A percentile compares a stretch with the other conserved stretches of the same genome.
These are phyloP conservation scores for Pterostichus madidus DNA, from an alignment of 2,888 invertebrate species.

Conservation along the genomic window DNA sequence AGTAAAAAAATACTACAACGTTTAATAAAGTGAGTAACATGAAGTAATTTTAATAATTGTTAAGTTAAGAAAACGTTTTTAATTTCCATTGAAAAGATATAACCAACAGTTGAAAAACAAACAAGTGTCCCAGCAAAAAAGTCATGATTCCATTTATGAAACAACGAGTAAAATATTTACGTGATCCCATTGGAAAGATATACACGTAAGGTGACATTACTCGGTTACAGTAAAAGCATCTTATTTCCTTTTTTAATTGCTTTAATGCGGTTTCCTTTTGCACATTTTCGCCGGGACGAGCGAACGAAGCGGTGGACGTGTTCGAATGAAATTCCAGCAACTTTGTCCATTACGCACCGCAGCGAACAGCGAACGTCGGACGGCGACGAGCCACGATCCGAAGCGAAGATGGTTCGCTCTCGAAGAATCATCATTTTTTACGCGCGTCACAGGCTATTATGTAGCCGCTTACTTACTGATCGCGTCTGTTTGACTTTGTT, in stretches of 20 bases:
- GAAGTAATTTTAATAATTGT: conserved; percentile 23
- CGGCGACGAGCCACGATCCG: not conserved
- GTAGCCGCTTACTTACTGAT: conserved; percentile 63
- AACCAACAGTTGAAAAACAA: conserved; percentile 18
- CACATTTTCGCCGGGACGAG: conserved; percentile 55
- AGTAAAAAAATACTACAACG: not conserved
- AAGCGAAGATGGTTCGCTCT: conserved; percentile 4
- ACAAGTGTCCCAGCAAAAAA: conserved; percentile 14
- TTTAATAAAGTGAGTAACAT: conserved; percentile 22
- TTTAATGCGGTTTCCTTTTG: conserved; percentile 63
- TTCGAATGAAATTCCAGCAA: conserved; percentile 62
- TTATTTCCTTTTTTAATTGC: conserved; percentile 60
- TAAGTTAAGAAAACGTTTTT: conserved; percentile 29
- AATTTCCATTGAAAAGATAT: conserved; percentile 32
- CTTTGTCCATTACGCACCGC: conserved; percentile 53
- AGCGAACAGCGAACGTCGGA: not conserved
- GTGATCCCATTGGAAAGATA: conserved; percentile 18
- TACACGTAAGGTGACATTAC: conserved; percentile 44
- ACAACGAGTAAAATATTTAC: conserved; percentile 45
- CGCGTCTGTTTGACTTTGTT: conserved; percentile 64
- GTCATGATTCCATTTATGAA: conserved; percentile 31
- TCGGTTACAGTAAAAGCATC: conserved; percentile 57
- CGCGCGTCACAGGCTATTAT: conserved; percentile 63
- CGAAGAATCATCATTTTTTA: conserved; percentile 65
- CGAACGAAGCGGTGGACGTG: conserved; percentile 15